A percentile compares a stretch with the other conserved stretches of the same genome.
These are phyloP conservation scores for Sesia apiformis DNA, from an alignment of 2,888 invertebrate genomes.

Conservation along the genomic window DNA sequence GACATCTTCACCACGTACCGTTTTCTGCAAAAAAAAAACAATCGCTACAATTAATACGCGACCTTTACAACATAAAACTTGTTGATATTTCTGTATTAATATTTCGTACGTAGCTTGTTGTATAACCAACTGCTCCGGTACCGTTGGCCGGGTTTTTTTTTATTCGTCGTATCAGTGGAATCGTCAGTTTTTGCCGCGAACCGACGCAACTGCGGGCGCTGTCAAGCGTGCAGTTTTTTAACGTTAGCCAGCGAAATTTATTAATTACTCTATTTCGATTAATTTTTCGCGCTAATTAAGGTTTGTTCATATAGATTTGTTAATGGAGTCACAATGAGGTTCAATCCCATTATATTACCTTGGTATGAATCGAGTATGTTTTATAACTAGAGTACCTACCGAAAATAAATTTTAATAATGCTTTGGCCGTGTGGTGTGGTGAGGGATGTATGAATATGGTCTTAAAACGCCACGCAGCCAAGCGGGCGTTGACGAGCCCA, in stretches of 20 bases:
- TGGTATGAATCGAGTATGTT: too few relatives aligned
- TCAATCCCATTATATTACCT: too few relatives aligned
- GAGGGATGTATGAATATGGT: too few relatives aligned
- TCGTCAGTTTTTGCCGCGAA: constrained; percentile 19
- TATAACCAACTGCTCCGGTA: constrained; percentile 12
- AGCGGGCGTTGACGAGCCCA: too few relatives aligned
- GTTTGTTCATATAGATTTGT: neutral
- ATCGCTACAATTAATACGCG: constrained; percentile 2
- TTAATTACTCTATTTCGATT: constrained; percentile 2
- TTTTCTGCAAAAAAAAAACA: neutral
- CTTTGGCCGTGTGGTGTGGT: too few relatives aligned
- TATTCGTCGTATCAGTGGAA: constrained; percentile 9
- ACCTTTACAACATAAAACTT: constrained; percentile 12
- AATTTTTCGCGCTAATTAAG: neutral
- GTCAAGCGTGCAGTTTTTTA: constrained; percentile 16
- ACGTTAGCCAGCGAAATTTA: constrained; percentile 2
- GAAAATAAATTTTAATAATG: too few relatives aligned
- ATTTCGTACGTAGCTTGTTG: constrained; percentile 17
- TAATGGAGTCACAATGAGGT: neutral
- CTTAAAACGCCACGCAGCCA: too few relatives aligned
- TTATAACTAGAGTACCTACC: too few relatives aligned
- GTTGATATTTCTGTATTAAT: constrained; percentile 9
- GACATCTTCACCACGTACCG: neutral
- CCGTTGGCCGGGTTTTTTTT: constrained; percentile 14
- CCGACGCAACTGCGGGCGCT: constrained; percentile 13